phyloP scores from a whole-genome alignment of 2,113 vertebrate genomes.

The Agapornis roseicollis region DNA sequence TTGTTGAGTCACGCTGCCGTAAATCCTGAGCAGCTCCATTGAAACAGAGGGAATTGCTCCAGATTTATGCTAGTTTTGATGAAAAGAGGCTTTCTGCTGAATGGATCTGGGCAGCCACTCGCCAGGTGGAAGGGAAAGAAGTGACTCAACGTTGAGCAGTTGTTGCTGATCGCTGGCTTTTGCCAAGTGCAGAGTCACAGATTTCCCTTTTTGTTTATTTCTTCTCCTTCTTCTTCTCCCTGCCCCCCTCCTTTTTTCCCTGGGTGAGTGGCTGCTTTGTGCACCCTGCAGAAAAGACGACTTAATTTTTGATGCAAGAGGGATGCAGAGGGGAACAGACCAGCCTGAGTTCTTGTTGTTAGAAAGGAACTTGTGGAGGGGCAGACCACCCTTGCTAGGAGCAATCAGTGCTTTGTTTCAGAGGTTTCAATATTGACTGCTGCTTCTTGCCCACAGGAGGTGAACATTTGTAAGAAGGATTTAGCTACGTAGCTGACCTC shows the following conservation, averaged over 20 bases:
- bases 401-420: not conserved
- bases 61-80: not conserved
- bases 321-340: not conserved
- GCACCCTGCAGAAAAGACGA: not conserved
- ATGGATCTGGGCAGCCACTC: constrained; percentile 7
- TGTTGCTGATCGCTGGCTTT: not conserved
- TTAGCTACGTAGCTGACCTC: rapidly evolving
- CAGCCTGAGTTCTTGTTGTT: not conserved
- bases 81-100: constrained; percentile 56
- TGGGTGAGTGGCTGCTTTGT: not conserved
- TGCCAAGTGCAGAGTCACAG: not conserved
- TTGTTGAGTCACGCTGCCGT: not conserved
- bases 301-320: not conserved
- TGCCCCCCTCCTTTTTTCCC: not conserved
- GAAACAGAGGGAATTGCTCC: constrained; percentile 12
- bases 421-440: not conserved
- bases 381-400: not conserved
- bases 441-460: not conserved
- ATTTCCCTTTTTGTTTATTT: not conserved
- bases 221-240: not conserved
- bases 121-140: constrained; percentile 53
- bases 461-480: not conserved
- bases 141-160: constrained; percentile 34
- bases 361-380: not conserved
- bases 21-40: constrained; percentile 19